A percentile compares a stretch with the other conserved stretches of the same genome.
Conservation (phyloP, 2,113 vertebrate species). For the Bos javanicus region DNA sequence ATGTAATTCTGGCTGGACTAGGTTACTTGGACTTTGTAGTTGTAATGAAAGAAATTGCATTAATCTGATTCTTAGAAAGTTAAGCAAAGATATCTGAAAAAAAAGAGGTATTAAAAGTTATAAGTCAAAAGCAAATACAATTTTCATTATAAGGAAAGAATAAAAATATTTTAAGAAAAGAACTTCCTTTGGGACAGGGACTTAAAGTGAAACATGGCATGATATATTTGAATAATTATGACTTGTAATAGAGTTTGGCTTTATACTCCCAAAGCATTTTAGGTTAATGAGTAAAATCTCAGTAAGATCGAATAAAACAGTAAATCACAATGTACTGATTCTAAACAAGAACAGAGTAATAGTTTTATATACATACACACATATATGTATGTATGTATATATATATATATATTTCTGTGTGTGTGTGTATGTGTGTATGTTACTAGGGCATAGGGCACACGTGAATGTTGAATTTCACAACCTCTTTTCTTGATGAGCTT, state of each 20-base stretch:
- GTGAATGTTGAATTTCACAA: background rate
- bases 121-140: background rate
- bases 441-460: background rate
- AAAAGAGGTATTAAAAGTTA: background rate
- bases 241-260: background rate
- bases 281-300: background rate
- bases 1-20: constrained; percentile 30
- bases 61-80: constrained; percentile 55
- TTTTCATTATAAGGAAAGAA: background rate
- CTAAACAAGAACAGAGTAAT: background rate
- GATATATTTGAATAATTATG: background rate
- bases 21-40: background rate
- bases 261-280: background rate
- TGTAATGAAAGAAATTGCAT: constrained; percentile 12
- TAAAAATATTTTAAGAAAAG: background rate
- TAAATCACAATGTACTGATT: background rate
- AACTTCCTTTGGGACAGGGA: background rate
- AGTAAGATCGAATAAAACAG: background rate
- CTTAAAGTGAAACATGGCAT: background rate
- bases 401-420: background rate
- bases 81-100: background rate
- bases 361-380: too few species aligned
- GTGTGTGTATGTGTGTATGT: background rate
- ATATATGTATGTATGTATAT: too few species aligned
- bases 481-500: background rate